Base-by-base conservation (phyloP, 1,140 invertebrate genomes). In the Magallana angulata region DNA sequence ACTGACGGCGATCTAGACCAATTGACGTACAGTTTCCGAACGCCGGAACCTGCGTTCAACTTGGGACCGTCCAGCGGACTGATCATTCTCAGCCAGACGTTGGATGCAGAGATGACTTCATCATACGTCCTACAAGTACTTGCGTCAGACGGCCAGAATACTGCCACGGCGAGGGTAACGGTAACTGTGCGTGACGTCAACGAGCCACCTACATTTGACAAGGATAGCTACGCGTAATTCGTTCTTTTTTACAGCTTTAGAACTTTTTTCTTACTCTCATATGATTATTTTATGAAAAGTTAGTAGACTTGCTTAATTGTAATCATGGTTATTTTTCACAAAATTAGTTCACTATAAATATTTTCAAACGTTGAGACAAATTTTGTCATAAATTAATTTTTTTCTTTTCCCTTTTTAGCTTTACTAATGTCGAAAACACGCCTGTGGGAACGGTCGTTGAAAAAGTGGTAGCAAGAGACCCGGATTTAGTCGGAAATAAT, bases 401-500 rank as follows among this genome's bases (percentile, higher is more conserved):
- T 48, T 48, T 7, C 36, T 18, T 30, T 9, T 24, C 24, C 24
- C 24, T 24, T 24, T 36, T 71, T 9, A 76, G 68, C 68, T 76
- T 76, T 76, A 12, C 24, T 12, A 76, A 76, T 30, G 12, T 12
- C 5, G 68, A 76, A 76, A 76, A 76, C 68, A 30, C 68, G 24
- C 11, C 24, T 24, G 14, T 30, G 30, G 68, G 68, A 76, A 48
- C 14, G 9, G 24, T 24, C 11, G 57, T 91, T 3, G 68, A 87
- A 6, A 57, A 87, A 1, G 86, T 92, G 11, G 57, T 60, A 59
- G 90, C 91, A n/a, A 89, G 82, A 3, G 92, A 93, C 83, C 85
- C 80, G 7, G 92, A 93, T 85, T 18, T 76, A 76, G 60, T 57
- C 30, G 90, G 91, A 6, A 81, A 24, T 16, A 89, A 91, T 82